These are phyloP conservation scores for Cavia porcellus DNA, from an alignment of 2,113 vertebrate species.

Conservation along the genomic window DNA sequence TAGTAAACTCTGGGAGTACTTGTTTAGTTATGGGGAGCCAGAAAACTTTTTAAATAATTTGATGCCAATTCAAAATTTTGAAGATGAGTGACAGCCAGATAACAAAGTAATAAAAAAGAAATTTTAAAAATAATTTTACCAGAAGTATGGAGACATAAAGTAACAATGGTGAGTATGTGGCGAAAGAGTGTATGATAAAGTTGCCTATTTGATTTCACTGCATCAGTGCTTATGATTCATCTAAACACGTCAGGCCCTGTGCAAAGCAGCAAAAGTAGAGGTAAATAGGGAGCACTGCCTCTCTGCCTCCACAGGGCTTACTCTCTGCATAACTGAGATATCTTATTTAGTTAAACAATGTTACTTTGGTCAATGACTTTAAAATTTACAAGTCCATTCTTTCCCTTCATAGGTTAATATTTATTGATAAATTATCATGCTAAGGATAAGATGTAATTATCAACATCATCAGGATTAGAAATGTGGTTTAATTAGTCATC, in stretches of 20 bases:
- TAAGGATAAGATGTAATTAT: neutral
- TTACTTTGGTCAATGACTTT: conserved; percentile 14
- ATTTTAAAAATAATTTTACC: neutral
- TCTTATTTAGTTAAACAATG: neutral
- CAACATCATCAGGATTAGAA: neutral
- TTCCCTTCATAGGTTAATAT: conserved; percentile 13
- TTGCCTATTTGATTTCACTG: neutral
- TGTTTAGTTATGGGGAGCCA: neutral
- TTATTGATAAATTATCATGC: conserved; percentile 18
- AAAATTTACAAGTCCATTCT: neutral
- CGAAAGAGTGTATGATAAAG: neutral
- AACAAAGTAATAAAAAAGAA: neutral
- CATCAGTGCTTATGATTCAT: neutral
- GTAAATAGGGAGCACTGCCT: neutral
- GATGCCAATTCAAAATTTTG: neutral
- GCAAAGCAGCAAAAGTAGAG: neutral
- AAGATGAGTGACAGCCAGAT: neutral
- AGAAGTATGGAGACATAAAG: neutral
- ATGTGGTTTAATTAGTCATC: neutral
- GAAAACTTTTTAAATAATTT: neutral
- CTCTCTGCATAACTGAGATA: neutral
- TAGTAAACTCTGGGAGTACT: neutral
- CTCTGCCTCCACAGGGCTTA: neutral
- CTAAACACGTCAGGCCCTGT: neutral
- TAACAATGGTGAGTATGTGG: neutral